Evolutionary conservation across 64 coral and sea anemone species (phyloP).

Genomic region (Pachyseris speciosa): DNA sequence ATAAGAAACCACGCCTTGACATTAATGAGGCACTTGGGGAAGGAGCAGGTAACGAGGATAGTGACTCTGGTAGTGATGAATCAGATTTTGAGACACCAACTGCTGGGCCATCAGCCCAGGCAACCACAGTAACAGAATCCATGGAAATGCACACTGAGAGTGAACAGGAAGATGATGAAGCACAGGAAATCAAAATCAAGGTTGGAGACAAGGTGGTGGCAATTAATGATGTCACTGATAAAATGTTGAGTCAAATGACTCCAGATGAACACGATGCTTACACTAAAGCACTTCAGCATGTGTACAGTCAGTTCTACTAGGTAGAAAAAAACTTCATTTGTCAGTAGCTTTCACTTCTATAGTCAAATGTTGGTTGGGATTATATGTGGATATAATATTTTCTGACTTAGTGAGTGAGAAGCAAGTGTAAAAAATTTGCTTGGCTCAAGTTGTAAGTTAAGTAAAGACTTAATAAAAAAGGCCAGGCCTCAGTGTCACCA

Average conservation of each 20-base stretch:
- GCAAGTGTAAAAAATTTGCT: no score
- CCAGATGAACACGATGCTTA: conserved; percentile 97
- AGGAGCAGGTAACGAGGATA: conserved; percentile 38
- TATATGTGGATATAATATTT: no score
- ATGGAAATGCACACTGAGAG: conserved; percentile 65
- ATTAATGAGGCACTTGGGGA: conserved; percentile 84
- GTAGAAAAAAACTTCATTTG: background rate
- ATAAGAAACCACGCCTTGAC: conserved; percentile 80
- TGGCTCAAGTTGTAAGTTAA: no score
- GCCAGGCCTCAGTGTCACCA: no score
- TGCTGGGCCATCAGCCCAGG: conserved; percentile 19
- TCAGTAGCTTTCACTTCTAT: no score
- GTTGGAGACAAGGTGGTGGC: conserved; percentile 87
- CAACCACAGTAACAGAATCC: conserved; percentile 62
- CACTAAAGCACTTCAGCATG: conserved; percentile 83
- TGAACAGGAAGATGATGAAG: conserved; percentile 84
- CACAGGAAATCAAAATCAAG: conserved; percentile 82
- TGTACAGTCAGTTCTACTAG: conserved; percentile 70
- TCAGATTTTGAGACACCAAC: conserved; percentile 16
- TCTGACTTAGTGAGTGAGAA: no score
- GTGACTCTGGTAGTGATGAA: conserved; percentile 67
- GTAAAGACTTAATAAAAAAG: no score
- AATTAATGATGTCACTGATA: conserved; percentile 87
- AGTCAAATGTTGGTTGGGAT: no score
- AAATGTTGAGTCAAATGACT: conserved; percentile 93